Base-by-base conservation (phyloP, 2,888 invertebrate species). In the Candidula unifasciata region DNA sequence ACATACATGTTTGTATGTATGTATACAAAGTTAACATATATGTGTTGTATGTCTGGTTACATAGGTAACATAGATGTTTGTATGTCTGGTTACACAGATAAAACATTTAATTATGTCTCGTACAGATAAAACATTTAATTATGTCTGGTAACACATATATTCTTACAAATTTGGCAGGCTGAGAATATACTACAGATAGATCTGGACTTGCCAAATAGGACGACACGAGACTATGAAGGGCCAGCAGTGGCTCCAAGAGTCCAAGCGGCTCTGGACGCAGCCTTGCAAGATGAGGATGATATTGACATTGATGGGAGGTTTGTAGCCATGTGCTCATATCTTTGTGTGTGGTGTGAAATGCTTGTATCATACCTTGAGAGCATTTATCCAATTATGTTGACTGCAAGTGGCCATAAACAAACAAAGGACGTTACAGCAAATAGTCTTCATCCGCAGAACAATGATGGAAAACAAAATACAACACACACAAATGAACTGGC, bases 121-220 rank as follows among this genome's bases (percentile, higher is more conserved):
- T 44, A 44, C 44, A 10, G 44, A 6, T 44, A 44, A 3, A 44
- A 44, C 44, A 44, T 44, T 3, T 44, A 10, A 6, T 44, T 44
- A 44, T 44, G 44, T 44, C 44, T 44, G 10, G 44, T 6, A 6
- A n/a, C n/a, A n/a, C n/a, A n/a, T n/a, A n/a, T n/a, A n/a, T n/a
- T 44, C 13, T 44, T 44, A 44, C 44, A 6, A 18, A 16, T 21
- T 69, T 64, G 6, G 24, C 87, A 94, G 94, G 95, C 95, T 71
- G 96, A 97, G 93, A 96, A 96, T 94, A 95, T 97, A 86, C 94
- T 97, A 88, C 95, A 96, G 90, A 95, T 97, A 88, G 95, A 96
- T 90, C 94, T 97, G 88, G 96, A 97, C 91, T 95, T 96, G 95
- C 96, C 96, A 68, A 95, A 96, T 80, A 93, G 96, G 91, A 97